Evolutionary conservation across 2,888 invertebrate species (phyloP).

Genomic region (Xestobium rufovillosum): DNA sequence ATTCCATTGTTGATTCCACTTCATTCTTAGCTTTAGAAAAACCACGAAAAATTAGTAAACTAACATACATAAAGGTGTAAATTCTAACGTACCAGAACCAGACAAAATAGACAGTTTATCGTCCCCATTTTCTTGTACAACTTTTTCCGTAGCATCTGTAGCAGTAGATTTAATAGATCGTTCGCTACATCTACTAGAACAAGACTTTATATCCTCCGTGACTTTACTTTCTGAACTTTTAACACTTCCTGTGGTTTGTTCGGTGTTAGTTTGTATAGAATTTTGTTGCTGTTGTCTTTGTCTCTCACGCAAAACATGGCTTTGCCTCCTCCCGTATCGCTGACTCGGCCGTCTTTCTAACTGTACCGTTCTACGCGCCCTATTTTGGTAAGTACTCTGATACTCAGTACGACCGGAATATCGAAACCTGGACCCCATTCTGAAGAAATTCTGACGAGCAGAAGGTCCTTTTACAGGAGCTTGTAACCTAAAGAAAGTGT

Average conservation of each 20-base stretch:
- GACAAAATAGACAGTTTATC: too few species aligned
- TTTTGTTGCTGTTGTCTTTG: constrained; percentile 52
- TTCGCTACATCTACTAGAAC: constrained; percentile 50
- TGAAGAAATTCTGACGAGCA: constrained; percentile 90
- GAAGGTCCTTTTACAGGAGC: constrained; percentile 83
- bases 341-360: constrained; percentile 97
- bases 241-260: constrained; percentile 36
- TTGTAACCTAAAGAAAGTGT: constrained; percentile 94
- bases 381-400: constrained; percentile 87
- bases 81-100: too few species aligned
- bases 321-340: constrained; percentile 87
- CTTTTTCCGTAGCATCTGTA: constrained; percentile 39
- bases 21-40: constrained; percentile 50
- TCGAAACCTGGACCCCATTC: constrained; percentile 97
- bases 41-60: too few species aligned
- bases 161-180: constrained; percentile 48
- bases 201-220: constrained; percentile 26
- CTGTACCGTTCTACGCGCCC: constrained; percentile 86
- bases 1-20: constrained; percentile 39
- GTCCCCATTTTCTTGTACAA: too few species aligned
- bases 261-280: constrained; percentile 34
- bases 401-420: constrained; percentile 89
- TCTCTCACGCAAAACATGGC: constrained; percentile 75
- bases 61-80: too few species aligned
- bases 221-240: constrained; percentile 33